These are phyloP conservation scores for Bathynomus jamesi DNA, from an alignment of 1,140 invertebrate genomes.

Conservation along the genomic window DNA sequence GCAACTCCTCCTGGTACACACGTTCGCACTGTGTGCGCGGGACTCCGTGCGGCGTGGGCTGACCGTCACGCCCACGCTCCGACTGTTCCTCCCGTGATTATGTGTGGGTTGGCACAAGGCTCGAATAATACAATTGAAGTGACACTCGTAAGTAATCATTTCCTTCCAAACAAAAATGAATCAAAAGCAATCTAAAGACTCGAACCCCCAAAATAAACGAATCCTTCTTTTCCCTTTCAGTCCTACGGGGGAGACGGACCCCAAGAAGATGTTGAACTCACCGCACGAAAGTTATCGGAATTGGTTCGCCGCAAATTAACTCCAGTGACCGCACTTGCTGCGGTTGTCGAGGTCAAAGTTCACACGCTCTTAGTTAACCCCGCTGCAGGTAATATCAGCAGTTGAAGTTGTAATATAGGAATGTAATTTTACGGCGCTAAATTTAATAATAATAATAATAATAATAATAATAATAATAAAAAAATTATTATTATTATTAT, in stretches of 20 bases:
- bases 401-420: not conserved
- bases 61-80: constrained; percentile 49
- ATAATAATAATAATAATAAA: no score
- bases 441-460: no score
- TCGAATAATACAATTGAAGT: constrained; percentile 76
- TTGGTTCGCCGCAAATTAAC: constrained; percentile 47
- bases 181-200: not conserved
- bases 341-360: constrained; percentile 69
- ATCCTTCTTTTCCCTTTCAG: no score
- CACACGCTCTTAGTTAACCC: constrained; percentile 59
- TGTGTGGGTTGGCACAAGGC: constrained; percentile 69
- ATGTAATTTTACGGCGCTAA: no score
- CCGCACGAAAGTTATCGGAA: constrained; percentile 32
- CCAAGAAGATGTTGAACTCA: constrained; percentile 30
- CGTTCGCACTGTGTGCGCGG: constrained; percentile 60
- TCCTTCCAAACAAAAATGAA: constrained; percentile 1
- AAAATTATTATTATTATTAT: no score
- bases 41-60: constrained; percentile 59
- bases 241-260: constrained; percentile 20
- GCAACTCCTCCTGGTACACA: constrained; percentile 55
- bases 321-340: constrained; percentile 57
- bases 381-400: constrained; percentile 45
- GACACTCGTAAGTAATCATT: constrained; percentile 63
- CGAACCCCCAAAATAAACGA: no score
- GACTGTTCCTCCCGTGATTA: constrained; percentile 49